These are phyloP conservation scores for Melanotaenia maccullochi DNA, from an alignment of 2,797 vertebrate species.

Conservation along the genomic window DNA sequence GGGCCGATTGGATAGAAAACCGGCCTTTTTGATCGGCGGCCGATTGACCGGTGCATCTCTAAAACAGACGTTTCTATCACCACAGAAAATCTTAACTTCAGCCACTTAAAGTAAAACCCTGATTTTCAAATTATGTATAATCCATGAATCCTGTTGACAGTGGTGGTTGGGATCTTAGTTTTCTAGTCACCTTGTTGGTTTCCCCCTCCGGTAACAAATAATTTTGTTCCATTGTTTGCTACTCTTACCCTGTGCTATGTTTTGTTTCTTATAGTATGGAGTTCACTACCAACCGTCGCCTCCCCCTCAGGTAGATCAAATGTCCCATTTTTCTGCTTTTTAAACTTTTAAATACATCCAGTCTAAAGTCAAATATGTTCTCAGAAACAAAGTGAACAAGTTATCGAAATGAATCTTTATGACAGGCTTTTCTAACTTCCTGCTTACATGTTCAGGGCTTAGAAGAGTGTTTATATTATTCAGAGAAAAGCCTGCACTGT, in stretches of 20 bases:
- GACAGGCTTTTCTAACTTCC: constrained; percentile 18
- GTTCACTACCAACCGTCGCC: constrained; percentile 82
- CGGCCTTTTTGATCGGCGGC: too few relatives aligned
- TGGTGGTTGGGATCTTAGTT: constrained; percentile 3
- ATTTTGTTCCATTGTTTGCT: constrained; percentile 39
- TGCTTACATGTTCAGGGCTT: not conserved
- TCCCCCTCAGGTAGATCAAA: constrained; percentile 82
- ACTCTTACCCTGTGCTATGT: constrained; percentile 76
- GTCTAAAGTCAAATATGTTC: constrained; percentile 24
- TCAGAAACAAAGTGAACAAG: constrained; percentile 9
- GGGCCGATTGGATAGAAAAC: too few relatives aligned
- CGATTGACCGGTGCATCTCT: too few relatives aligned
- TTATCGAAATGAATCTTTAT: constrained; percentile 3
- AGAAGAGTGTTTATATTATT: not conserved
- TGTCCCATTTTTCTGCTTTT: constrained; percentile 64
- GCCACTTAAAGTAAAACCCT: constrained; percentile 16
- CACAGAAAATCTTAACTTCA: constrained; percentile 29
- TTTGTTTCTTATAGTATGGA: constrained; percentile 84
- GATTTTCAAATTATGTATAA: constrained; percentile 26
- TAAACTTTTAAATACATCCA: constrained; percentile 35
- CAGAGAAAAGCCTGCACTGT: not conserved
- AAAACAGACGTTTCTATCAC: constrained; percentile 12
- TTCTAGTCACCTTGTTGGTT: constrained; percentile 7
- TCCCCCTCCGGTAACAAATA: constrained; percentile 5
- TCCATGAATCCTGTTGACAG: constrained; percentile 13